phyloP scores from a whole-genome alignment of 2,888 invertebrate genomes.

The Phragmatobia fuliginosa region DNA sequence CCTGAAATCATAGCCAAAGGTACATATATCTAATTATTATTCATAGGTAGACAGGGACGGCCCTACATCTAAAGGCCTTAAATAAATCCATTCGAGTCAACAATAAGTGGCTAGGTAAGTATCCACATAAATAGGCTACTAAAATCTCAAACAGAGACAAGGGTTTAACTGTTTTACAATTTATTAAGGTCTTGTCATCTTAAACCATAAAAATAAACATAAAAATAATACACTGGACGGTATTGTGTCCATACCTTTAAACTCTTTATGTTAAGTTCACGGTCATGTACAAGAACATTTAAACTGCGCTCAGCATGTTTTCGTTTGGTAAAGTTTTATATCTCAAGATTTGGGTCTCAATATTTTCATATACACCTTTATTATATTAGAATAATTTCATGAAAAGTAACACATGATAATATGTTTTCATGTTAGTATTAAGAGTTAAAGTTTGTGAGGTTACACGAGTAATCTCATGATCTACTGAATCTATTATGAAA shows the following conservation, averaged over 20 bases:
- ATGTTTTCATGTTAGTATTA: no score
- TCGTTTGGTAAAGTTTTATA: background rate
- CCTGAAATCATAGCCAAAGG: conserved; percentile 23
- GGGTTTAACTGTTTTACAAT: conserved; percentile 13
- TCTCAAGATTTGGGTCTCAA: background rate
- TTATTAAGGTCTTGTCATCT: conserved; percentile 15
- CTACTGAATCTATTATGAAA: no score
- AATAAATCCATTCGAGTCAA: conserved; percentile 10
- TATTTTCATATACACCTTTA: no score
- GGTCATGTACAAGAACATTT: background rate
- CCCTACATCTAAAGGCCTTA: conserved; percentile 38
- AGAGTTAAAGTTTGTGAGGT: no score
- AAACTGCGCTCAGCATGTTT: background rate
- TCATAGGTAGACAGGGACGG: conserved; percentile 24
- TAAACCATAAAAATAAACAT: conserved; percentile 4
- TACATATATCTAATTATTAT: conserved; percentile 23
- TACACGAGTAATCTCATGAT: no score
- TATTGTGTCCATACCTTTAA: background rate
- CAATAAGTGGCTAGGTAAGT: conserved; percentile 24
- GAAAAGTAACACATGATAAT: no score
- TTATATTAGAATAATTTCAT: no score
- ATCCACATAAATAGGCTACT: conserved; percentile 20
- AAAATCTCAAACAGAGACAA: conserved; percentile 17
- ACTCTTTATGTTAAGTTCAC: background rate
- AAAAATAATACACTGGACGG: background rate